Evolutionary conservation across 2,888 invertebrate genomes (phyloP).

Genomic region (Gnatocerus cornutus): DNA sequence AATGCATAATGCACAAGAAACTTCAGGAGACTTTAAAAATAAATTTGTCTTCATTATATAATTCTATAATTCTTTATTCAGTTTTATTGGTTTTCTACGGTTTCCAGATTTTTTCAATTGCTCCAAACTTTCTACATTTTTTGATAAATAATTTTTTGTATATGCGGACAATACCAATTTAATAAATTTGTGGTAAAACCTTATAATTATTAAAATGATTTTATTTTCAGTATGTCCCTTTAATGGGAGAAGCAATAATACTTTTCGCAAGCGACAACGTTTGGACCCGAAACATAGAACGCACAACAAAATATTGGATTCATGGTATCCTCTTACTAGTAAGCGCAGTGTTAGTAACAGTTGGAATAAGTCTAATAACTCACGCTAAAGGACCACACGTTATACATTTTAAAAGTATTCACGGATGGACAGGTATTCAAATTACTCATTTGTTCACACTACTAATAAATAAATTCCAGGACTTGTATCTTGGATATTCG

Average conservation of each 20-base stretch:
- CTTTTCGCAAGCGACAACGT: slow-evolving; percentile 60
- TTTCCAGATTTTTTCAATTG: too few species aligned
- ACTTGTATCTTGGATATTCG: slow-evolving; percentile 57
- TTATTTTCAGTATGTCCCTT: slow-evolving; percentile 59
- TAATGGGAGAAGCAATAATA: slow-evolving; percentile 63
- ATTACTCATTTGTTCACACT: background rate
- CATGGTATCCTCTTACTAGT: slow-evolving; percentile 58
- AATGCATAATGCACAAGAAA: too few species aligned
- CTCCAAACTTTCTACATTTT: too few species aligned
- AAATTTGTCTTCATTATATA: too few species aligned
- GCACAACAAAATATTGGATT: slow-evolving; percentile 57
- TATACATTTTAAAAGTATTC: slow-evolving; percentile 56
- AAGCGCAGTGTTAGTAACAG: slow-evolving; percentile 54
- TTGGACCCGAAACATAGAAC: slow-evolving; percentile 56
- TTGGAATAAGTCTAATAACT: slow-evolving; percentile 59
- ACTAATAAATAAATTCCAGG: slow-evolving; percentile 51
- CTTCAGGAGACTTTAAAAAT: too few species aligned
- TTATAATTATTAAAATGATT: too few species aligned
- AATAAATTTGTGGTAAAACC: too few species aligned
- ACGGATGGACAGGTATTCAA: slow-evolving; percentile 57
- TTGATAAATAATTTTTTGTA: too few species aligned
- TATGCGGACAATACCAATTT: too few species aligned
- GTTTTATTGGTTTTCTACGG: too few species aligned
- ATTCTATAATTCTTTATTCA: too few species aligned
- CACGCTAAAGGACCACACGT: slow-evolving; percentile 28